A percentile compares a stretch with the other conserved stretches of the same genome.
These are phyloP conservation scores for Bovichtus variegatus DNA, from an alignment of 2,797 vertebrate genomes.

Conservation along the genomic window DNA sequence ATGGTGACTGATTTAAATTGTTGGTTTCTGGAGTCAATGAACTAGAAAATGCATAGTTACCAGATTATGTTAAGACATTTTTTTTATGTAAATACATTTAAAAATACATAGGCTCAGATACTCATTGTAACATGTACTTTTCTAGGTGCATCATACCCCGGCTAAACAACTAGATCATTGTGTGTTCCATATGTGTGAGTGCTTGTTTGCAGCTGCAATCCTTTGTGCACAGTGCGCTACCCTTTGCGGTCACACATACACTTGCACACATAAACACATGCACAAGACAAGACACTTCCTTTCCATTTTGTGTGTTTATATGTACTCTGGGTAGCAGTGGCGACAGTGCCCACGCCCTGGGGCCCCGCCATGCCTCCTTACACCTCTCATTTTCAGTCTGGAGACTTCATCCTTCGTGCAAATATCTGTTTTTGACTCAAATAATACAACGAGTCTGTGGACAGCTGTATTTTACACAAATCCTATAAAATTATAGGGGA, in stretches of 20 bases:
- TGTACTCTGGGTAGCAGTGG: constrained; percentile 62
- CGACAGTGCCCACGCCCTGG: constrained; percentile 75
- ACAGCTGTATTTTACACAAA: constrained; percentile 80
- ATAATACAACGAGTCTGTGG: constrained; percentile 71
- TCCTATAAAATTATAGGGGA: constrained; percentile 77
- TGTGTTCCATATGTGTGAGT: constrained; percentile 19
- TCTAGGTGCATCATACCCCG: constrained; percentile 15
- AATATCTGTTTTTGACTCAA: constrained; percentile 82
- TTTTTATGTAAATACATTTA: constrained; percentile 16
- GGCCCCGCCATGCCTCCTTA: constrained; percentile 68
- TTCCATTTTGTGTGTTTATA: constrained; percentile 51
- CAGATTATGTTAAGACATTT: constrained; percentile 3
- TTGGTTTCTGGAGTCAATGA: constrained; percentile 38
- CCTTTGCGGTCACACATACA: constrained; percentile 29
- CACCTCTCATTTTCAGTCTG: constrained; percentile 83
- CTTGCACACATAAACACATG: constrained; percentile 20
- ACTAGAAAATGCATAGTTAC: constrained; percentile 33
- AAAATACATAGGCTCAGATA: constrained; percentile 13
- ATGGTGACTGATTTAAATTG: constrained; percentile 52
- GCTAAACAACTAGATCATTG: constrained; percentile 40
- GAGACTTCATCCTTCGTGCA: constrained; percentile 70
- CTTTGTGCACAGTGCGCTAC: constrained; percentile 43
- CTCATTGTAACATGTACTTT: constrained; percentile 6
- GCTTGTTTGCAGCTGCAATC: constrained; percentile 44
- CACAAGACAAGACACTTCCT: constrained; percentile 62